These are phyloP conservation scores for Crotalus viridis DNA, from an alignment of 2,113 vertebrate species.

Conservation along the genomic window DNA sequence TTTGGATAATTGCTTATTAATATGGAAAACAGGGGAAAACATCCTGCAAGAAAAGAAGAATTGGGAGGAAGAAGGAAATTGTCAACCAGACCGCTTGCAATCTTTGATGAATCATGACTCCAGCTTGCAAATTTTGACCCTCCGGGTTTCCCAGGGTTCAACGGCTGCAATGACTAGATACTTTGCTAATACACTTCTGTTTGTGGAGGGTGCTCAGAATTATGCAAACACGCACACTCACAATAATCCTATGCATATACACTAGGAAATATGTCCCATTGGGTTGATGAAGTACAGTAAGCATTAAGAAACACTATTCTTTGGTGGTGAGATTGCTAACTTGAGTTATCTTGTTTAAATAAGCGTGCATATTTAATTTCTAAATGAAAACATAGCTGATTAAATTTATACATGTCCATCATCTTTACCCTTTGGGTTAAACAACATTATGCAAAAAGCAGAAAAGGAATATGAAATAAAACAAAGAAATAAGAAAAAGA, in stretches of 20 bases:
- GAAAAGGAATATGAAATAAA: neutral
- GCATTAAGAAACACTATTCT: neutral
- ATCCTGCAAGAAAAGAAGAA: conserved; percentile 7
- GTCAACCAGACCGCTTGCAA: conserved; percentile 1
- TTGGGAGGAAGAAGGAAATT: neutral
- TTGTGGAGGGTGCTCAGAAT: neutral
- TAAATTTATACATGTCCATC: neutral
- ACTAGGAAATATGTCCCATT: neutral
- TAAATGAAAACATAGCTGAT: neutral
- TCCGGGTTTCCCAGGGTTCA: conserved; percentile 22
- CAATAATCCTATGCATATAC: neutral
- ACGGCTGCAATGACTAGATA: conserved; percentile 2
- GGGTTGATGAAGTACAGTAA: neutral
- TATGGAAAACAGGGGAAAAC: neutral
- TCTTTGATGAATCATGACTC: conserved; percentile 13
- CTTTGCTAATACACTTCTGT: neutral
- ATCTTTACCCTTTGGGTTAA: neutral
- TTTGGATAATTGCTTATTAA: neutral
- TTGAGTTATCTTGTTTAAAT: neutral
- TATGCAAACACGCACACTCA: neutral
- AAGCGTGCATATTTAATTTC: neutral
- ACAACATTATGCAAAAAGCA: neutral
- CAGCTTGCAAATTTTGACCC: conserved; percentile 13
- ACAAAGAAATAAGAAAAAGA: neutral
- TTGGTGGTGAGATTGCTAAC: neutral